Conservation (phyloP, 2,113 vertebrate genomes). For the Eptesicus fuscus region DNA sequence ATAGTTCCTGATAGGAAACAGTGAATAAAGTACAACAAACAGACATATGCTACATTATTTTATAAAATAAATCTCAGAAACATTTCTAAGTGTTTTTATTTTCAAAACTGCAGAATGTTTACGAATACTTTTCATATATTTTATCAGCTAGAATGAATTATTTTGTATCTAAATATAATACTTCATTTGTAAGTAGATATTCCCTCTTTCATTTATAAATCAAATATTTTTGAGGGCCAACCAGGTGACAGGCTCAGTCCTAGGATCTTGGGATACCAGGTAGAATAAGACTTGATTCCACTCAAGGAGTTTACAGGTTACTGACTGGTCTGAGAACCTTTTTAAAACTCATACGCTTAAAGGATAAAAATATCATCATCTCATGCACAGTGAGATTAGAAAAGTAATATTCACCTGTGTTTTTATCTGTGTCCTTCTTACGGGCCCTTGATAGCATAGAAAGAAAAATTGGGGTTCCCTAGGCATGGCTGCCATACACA, state of each 20-base stretch:
- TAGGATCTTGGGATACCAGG: background rate
- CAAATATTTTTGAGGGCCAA: background rate
- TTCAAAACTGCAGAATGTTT: background rate
- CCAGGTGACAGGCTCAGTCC: background rate
- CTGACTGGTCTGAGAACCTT: background rate
- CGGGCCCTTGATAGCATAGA: background rate
- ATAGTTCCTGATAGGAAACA: background rate
- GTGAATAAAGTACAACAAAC: background rate
- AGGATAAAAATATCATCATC: background rate
- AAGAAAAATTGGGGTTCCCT: background rate
- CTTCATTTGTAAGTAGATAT: background rate
- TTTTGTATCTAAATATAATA: background rate
- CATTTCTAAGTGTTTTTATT: conserved; percentile 19
- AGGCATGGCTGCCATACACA: background rate
- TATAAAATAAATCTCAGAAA: background rate
- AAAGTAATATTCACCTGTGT: background rate
- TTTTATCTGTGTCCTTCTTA: background rate
- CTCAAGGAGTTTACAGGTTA: background rate
- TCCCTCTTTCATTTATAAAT: background rate
- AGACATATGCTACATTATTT: background rate
- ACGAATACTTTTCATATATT: background rate
- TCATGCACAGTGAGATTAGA: background rate
- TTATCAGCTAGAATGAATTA: background rate
- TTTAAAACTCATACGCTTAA: background rate
- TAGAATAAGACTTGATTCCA: background rate